Conservation (phyloP, 2,113 vertebrate genomes). For the Bufo gargarizans region DNA sequence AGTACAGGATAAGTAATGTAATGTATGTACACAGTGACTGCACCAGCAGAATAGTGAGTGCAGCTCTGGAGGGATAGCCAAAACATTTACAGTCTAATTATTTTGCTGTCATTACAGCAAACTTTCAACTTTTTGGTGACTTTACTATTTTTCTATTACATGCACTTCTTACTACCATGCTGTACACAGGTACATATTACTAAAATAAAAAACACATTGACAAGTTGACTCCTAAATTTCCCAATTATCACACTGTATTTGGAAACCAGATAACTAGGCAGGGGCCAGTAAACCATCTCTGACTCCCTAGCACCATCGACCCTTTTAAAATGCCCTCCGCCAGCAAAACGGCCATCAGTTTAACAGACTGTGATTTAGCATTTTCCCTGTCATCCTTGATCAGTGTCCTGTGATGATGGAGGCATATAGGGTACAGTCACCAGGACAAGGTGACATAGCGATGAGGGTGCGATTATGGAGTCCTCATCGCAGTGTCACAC, state of each 20-base stretch:
- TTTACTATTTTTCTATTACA: no score
- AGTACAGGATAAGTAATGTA: no score
- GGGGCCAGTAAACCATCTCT: neutral
- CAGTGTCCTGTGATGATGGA: slow-evolving; percentile 36
- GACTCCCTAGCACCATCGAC: neutral
- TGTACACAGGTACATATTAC: no score
- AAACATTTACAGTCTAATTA: no score
- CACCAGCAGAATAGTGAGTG: no score
- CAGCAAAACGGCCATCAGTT: slow-evolving; percentile 22
- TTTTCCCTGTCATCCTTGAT: slow-evolving; percentile 60
- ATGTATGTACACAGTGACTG: no score
- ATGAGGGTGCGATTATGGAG: neutral
- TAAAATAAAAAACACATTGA: no score
- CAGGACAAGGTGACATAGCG: slow-evolving; percentile 43
- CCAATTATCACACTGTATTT: neutral
- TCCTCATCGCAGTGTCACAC: neutral
- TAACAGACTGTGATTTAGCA: slow-evolving; percentile 51
- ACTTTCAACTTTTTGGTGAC: no score
- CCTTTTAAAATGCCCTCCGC: slow-evolving; percentile 37
- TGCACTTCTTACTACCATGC: no score
- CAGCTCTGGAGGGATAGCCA: no score
- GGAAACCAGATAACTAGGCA: neutral
- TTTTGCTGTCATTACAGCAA: no score
- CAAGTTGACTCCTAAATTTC: neutral
- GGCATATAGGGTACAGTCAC: slow-evolving; percentile 20